Evolutionary conservation across 2,113 vertebrate species (phyloP).

Genomic region (Eretmodus cyanostictus): DNA sequence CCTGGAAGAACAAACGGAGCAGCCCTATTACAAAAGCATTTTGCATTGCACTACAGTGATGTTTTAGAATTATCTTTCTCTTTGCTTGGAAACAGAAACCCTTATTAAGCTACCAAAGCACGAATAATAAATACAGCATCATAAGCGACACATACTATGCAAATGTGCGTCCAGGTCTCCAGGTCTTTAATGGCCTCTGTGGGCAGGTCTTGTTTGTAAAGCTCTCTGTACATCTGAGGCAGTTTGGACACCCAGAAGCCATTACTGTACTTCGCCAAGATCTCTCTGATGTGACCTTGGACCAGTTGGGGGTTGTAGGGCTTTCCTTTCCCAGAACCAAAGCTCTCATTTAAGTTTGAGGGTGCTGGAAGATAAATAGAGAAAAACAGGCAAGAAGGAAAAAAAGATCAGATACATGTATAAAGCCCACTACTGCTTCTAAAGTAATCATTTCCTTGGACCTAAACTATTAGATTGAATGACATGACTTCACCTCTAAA

Average conservation of each 20-base stretch:
- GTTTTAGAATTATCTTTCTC: background rate
- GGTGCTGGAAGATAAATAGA: constrained; percentile 31
- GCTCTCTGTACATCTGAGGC: constrained; percentile 83
- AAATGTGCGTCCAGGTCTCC: constrained; percentile 84
- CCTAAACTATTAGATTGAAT: background rate
- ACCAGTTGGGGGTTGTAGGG: constrained; percentile 70
- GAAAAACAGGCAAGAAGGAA: background rate
- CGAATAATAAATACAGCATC: background rate
- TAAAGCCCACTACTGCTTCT: background rate
- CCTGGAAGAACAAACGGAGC: constrained; percentile 53
- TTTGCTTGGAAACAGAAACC: background rate
- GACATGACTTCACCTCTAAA: background rate
- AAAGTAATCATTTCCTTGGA: background rate
- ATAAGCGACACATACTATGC: constrained; percentile 69
- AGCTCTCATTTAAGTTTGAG: constrained; percentile 50
- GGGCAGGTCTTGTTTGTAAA: constrained; percentile 83
- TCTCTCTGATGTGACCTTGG: constrained; percentile 80
- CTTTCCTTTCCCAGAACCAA: constrained; percentile 29
- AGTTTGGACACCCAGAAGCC: constrained; percentile 87
- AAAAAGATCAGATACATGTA: background rate
- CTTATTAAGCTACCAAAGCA: background rate
- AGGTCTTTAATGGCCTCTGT: constrained; percentile 76
- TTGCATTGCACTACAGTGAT: background rate
- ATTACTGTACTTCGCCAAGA: constrained; percentile 80
- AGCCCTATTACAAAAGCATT: background rate